These are phyloP conservation scores for Miichthys miiuy DNA, from an alignment of 2,797 vertebrate species.

Conservation along the genomic window DNA sequence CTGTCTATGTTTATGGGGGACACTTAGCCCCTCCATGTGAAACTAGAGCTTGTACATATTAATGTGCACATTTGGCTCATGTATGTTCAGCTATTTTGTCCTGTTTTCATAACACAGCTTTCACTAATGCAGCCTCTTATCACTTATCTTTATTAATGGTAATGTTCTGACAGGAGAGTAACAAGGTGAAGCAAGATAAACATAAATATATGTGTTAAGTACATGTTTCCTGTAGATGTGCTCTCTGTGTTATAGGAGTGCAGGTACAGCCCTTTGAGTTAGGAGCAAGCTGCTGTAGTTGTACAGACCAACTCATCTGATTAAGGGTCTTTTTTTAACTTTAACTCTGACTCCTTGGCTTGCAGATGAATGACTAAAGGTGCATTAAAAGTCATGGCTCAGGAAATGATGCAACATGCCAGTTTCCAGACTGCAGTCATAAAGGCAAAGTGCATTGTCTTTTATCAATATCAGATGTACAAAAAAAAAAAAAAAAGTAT, in stretches of 20 bases:
- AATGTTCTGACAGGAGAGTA: background rate
- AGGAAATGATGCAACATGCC: slow-evolving; percentile 3
- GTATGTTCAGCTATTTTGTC: slow-evolving; percentile 19
- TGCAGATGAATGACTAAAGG: background rate
- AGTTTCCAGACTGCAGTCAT: slow-evolving; percentile 15
- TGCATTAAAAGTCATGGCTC: background rate
- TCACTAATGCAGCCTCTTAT: slow-evolving; percentile 26
- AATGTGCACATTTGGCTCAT: background rate
- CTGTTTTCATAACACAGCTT: slow-evolving; percentile 26
- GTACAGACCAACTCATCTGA: slow-evolving; percentile 25
- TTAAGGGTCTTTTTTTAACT: slow-evolving; percentile 28
- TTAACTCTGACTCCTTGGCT: slow-evolving; percentile 7
- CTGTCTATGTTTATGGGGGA: background rate
- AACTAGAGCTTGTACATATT: background rate
- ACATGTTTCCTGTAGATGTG: background rate
- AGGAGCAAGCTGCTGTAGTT: slow-evolving; percentile 1
- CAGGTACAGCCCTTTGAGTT: background rate
- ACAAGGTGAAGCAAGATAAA: background rate
- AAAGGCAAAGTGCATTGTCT: slow-evolving; percentile 22
- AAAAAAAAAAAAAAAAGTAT: background rate
- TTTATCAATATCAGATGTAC: slow-evolving; percentile 29
- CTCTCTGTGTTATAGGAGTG: background rate
- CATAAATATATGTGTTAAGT: background rate
- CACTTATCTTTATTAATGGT: background rate
- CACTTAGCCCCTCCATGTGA: background rate